Conservation (phyloP, 2,113 vertebrate species). For the Riparia riparia region DNA sequence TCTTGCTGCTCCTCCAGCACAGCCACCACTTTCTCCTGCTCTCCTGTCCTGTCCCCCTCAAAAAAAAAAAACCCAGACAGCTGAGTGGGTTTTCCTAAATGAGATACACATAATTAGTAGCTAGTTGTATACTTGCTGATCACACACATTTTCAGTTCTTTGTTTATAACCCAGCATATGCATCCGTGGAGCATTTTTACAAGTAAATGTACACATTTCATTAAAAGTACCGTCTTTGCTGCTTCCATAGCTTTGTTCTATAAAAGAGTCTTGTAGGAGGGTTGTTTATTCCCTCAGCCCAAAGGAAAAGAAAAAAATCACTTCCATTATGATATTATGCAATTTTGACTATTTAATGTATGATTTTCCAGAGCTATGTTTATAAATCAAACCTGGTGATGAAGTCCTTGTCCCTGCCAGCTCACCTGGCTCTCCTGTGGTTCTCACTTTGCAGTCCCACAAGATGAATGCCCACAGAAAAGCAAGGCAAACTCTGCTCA, state of each 20-base stretch:
- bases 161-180: conserved; percentile 52
- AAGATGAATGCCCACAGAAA: background rate
- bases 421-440: background rate
- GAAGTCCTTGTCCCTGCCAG: background rate
- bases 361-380: background rate
- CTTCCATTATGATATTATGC: background rate
- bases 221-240: background rate
- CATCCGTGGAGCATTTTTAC: background rate
- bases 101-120: conserved; percentile 57
- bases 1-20: background rate
- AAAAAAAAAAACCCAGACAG: background rate
- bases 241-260: conserved; percentile 27
- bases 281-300: conserved; percentile 17
- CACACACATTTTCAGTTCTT: conserved; percentile 39
- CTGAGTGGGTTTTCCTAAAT: conserved; percentile 15
- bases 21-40: background rate
- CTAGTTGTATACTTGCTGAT: conserved; percentile 53
- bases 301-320: background rate
- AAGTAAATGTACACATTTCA: conserved; percentile 53
- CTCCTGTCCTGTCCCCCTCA: background rate
- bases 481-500: background rate
- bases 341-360: conserved; percentile 12
- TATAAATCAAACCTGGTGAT: background rate
- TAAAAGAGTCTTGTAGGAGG: background rate
- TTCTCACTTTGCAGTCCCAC: background rate